Base-by-base conservation (phyloP, 2,113 vertebrate genomes). In the Motacilla alba region DNA sequence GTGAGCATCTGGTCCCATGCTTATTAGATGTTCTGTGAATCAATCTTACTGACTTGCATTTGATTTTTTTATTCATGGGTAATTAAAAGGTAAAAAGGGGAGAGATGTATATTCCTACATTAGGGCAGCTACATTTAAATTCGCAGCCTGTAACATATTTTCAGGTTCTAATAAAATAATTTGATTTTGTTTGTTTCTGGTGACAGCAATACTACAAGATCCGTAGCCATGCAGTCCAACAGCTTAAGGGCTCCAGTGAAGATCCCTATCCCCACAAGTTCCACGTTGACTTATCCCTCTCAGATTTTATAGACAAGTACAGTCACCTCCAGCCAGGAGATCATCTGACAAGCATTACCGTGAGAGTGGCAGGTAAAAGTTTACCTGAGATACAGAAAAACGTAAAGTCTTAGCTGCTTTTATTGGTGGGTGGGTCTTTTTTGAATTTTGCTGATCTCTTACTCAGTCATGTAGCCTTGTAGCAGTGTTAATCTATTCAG, bases 251-350 rank as follows among this genome's bases (percentile, higher is more conserved):
- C 84, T 99, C 96, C 24, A 96, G n/a, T 2, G 99, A 99, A 91
- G 98, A 99, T 91, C 99, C 99, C 0, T 99, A 99, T 95, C 99
- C 99, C 26, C 99, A 99, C 97, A 99, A 99, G 94, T 99, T 98
- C 95, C 96, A 98, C 1, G 99, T 99, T 18, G 99, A 99, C 86
- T 28, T 99, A 47, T 99, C 99, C 0, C 99, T 99, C 53, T 98
- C 98, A 23, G 98, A 99, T n/a, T 99, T 99, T 89, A 98, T 99
- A 68, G 98, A 99, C 46, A 98, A 98, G 53, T 99, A 99, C 93
- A 98, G 81, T 86, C 47, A 99, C 76, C 97, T 99, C 41, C 98
- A 99, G 96, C 97, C 99, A 39, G 99, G 99, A 49, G 99, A 99
- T 39, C 99, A 99, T 37, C 97, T 99, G 59, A 97, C 93, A 33